phyloP scores from a whole-genome alignment of 2,888 invertebrate genomes.

The Autographa pulchrina region DNA sequence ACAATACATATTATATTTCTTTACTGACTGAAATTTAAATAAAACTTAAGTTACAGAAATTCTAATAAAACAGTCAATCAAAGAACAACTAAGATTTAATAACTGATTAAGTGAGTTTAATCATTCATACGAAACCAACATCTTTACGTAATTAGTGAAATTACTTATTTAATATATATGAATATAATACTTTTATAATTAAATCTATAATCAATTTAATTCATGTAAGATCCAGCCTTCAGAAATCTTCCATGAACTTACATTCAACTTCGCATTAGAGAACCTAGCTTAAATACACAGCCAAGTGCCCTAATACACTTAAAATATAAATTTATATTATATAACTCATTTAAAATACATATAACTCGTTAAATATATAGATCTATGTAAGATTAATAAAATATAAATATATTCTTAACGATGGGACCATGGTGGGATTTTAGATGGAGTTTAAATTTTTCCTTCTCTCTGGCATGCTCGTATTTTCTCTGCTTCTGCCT shows the following conservation, averaged over 20 bases:
- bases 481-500: conserved; percentile 80
- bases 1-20: neutral
- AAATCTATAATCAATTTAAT: conserved; percentile 16
- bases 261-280: conserved; percentile 11
- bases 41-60: neutral
- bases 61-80: neutral
- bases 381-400: conserved; percentile 11
- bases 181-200: conserved; percentile 10
- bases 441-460: conserved; percentile 48
- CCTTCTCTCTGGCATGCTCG: conserved; percentile 73
- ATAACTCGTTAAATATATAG: conserved; percentile 16
- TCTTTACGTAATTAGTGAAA: conserved; percentile 5
- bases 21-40: neutral
- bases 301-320: neutral
- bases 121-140: conserved; percentile 20
- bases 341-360: conserved; percentile 7
- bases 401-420: conserved; percentile 12
- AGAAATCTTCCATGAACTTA: conserved; percentile 20
- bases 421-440: conserved; percentile 8
- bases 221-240: conserved; percentile 46
- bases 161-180: conserved; percentile 16
- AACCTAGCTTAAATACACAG: neutral
- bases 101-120: neutral
- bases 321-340: no score
- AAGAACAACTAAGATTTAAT: neutral